Percentiles rank a stretch among this genome's conserved stretches.
Evolutionary conservation across 2,888 invertebrate genomes (phyloP).

Genomic region (Torymus texanus): DNA sequence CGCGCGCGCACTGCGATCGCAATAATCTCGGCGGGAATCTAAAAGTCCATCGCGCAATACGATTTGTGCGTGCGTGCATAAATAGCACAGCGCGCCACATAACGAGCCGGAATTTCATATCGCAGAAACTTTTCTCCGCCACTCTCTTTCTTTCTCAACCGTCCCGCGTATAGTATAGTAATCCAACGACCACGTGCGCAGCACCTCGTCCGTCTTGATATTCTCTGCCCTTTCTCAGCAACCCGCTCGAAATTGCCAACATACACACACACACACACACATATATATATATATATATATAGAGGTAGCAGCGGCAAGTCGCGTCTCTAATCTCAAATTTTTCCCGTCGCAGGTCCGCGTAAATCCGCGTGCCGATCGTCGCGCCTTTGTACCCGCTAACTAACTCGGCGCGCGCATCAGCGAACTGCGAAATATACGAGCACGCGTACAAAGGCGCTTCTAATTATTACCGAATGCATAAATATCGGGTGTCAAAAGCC

Average conservation of each 20-base stretch:
- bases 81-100: constrained; percentile 13
- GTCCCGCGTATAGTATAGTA: neutral
- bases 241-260: constrained; percentile 1
- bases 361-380: constrained; percentile 27
- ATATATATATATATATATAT: neutral
- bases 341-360: constrained; percentile 11
- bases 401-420: constrained; percentile 15
- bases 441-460: constrained; percentile 36
- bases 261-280: neutral
- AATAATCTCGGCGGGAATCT: constrained; percentile 42
- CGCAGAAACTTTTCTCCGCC: constrained; percentile 21
- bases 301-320: neutral
- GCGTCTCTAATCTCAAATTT: constrained; percentile 48
- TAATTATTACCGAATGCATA: constrained; percentile 53
- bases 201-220: constrained; percentile 43
- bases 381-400: constrained; percentile 14
- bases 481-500: constrained; percentile 44
- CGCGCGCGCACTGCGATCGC: neutral
- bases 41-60: constrained; percentile 27
- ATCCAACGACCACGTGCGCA: neutral
- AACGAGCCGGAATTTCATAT: constrained; percentile 39
- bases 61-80: constrained; percentile 31
- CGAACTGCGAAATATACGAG: constrained; percentile 36
- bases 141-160: too few species aligned
- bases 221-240: constrained; percentile 1